These are phyloP conservation scores for Drosophila falleni DNA, from an alignment of 2,888 invertebrate species.

Conservation along the genomic window DNA sequence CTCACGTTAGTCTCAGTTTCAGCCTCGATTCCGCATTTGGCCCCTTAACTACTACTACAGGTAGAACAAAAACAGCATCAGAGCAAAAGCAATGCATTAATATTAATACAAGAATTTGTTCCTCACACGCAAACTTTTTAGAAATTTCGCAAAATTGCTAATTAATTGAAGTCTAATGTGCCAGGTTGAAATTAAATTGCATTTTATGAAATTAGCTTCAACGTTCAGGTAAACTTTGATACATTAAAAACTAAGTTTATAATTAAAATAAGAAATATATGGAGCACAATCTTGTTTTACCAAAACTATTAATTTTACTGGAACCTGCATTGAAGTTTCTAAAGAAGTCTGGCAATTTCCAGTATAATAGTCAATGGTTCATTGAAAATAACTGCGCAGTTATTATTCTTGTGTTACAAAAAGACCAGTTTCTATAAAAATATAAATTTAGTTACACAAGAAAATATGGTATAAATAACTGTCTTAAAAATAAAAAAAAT, in stretches of 20 bases:
- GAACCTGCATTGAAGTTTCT: too few relatives aligned
- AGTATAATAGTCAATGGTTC: too few relatives aligned
- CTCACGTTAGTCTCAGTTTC: conserved; percentile 52
- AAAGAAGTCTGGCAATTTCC: too few relatives aligned
- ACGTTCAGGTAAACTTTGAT: neutral
- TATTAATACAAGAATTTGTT: conserved; percentile 48
- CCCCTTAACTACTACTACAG: conserved; percentile 5
- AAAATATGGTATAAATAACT: too few relatives aligned
- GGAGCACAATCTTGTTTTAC: neutral
- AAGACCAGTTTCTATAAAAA: too few relatives aligned
- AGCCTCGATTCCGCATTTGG: conserved; percentile 10
- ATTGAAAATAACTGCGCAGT: too few relatives aligned
- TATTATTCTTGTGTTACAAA: too few relatives aligned
- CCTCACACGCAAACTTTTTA: conserved; percentile 10
- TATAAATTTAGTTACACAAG: too few relatives aligned
- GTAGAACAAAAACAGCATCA: conserved; percentile 47
- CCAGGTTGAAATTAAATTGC: conserved; percentile 15
- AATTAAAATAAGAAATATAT: neutral
- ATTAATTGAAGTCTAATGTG: conserved; percentile 37
- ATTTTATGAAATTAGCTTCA: conserved; percentile 4
- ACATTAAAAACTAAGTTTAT: neutral
- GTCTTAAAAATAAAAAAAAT: too few relatives aligned
- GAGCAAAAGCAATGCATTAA: conserved; percentile 34
- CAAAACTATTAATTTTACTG: too few relatives aligned
- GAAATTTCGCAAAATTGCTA: conserved; percentile 18